Percentiles rank a stretch among this genome's conserved stretches.
Evolutionary conservation across 2,113 vertebrate species (phyloP).

Genomic region (Heteronetta atricapilla): DNA sequence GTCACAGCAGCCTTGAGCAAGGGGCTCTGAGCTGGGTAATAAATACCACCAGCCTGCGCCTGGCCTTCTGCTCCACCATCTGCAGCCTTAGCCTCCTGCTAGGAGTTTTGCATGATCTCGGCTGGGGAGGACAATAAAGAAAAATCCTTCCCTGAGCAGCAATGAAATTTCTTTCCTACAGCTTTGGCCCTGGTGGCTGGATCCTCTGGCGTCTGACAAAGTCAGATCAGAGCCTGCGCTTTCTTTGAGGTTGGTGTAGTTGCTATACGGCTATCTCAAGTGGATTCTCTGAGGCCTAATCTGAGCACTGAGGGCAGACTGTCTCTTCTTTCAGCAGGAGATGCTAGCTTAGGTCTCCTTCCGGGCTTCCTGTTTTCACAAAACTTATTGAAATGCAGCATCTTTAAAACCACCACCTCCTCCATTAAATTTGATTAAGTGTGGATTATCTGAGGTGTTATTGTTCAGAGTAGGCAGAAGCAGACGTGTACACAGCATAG

Average conservation of each 20-base stretch:
- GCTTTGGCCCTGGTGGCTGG: neutral
- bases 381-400: neutral
- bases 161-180: fast-evolving
- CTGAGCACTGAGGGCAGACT: neutral
- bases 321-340: neutral
- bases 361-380: neutral
- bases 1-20: neutral
- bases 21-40: neutral
- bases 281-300: neutral
- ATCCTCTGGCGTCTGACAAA: neutral
- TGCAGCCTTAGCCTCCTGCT: neutral
- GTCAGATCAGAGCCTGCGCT: neutral
- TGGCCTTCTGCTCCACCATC: neutral
- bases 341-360: neutral
- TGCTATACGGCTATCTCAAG: fast-evolving
- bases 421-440: neutral
- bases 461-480: neutral
- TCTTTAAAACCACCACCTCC: neutral
- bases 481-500: neutral
- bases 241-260: neutral
- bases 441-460: fast-evolving
- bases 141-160: neutral
- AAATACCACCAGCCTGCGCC: neutral
- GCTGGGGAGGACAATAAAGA: neutral
- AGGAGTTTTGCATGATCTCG: fast-evolving